A percentile compares a stretch with the other conserved stretches of the same genome.
These are phyloP conservation scores for Fabriciana adippe DNA, from an alignment of 2,888 invertebrate genomes.

Conservation along the genomic window DNA sequence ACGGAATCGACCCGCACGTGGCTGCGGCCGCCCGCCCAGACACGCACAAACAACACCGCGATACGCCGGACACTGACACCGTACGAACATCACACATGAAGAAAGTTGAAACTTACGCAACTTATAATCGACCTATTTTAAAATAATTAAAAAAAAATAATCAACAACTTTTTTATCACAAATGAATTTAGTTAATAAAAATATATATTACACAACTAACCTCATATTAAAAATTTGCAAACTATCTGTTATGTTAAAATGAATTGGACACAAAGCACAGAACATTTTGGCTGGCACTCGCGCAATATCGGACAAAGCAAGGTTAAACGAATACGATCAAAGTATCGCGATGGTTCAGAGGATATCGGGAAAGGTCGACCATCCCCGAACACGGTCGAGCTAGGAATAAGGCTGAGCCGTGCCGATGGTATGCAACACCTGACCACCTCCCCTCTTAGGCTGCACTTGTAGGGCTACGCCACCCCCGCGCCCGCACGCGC, in stretches of 20 bases:
- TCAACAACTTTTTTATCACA: not conserved
- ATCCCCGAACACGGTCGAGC: conserved; percentile 44
- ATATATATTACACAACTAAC: conserved; percentile 30
- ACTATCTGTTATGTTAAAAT: conserved; percentile 14
- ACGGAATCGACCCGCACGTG: conserved; percentile 73
- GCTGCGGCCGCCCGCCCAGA: conserved; percentile 43
- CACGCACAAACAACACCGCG: conserved; percentile 46
- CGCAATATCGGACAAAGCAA: conserved; percentile 28
- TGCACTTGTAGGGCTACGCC: conserved; percentile 77
- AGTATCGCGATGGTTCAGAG: conserved; percentile 28
- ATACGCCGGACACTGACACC: conserved; percentile 42
- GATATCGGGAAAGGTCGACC: conserved; percentile 35
- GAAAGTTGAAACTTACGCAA: conserved; percentile 27
- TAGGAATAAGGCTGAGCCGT: conserved; percentile 57
- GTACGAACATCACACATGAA: conserved; percentile 19
- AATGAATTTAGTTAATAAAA: conserved; percentile 1
- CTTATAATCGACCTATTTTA: conserved; percentile 7
- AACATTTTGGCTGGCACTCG: conserved; percentile 28
- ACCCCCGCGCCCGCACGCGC: conserved; percentile 54
- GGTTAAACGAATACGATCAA: conserved; percentile 28
- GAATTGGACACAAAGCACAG: conserved; percentile 22
- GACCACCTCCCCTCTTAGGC: conserved; percentile 48
- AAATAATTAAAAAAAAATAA: not conserved
- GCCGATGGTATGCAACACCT: conserved; percentile 65
- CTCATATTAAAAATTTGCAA: conserved; percentile 21